Evolutionary conservation across 2,113 vertebrate genomes (phyloP).

Genomic region (Alectura lathami): DNA sequence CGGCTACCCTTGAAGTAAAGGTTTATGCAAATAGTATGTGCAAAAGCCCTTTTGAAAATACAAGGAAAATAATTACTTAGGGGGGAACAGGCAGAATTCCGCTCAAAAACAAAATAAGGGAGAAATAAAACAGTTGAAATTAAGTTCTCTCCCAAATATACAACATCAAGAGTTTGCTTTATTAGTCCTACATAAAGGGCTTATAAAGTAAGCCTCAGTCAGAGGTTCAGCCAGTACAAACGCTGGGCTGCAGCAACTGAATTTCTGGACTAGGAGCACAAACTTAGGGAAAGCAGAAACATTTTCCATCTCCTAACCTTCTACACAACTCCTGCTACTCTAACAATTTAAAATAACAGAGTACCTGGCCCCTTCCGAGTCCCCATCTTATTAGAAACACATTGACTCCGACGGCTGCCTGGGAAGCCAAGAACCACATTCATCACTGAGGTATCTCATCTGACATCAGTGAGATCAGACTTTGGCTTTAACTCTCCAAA

Average conservation of each 20-base stretch:
- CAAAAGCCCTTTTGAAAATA: background rate
- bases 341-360: conserved; percentile 7
- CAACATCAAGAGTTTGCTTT: background rate
- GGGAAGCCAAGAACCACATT: conserved; percentile 53
- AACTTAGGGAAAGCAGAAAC: background rate
- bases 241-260: background rate
- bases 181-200: background rate
- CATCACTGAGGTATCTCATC: conserved; percentile 36
- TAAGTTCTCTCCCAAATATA: background rate
- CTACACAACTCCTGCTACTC: background rate
- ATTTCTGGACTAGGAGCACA: background rate
- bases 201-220: background rate
- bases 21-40: background rate
- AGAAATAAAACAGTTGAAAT: background rate
- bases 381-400: conserved; percentile 53
- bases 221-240: background rate
- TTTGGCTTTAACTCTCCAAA: conserved; percentile 46
- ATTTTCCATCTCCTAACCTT: conserved; percentile 25
- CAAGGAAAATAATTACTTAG: background rate
- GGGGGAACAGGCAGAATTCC: background rate
- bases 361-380: conserved; percentile 12
- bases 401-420: background rate
- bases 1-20: background rate
- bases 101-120: background rate
- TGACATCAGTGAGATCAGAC: conserved; percentile 57